Evolutionary conservation across 2,797 vertebrate species (phyloP), one percentile per base, ranked within the genome.

Genomic region (Chelon labrosus): DNA sequence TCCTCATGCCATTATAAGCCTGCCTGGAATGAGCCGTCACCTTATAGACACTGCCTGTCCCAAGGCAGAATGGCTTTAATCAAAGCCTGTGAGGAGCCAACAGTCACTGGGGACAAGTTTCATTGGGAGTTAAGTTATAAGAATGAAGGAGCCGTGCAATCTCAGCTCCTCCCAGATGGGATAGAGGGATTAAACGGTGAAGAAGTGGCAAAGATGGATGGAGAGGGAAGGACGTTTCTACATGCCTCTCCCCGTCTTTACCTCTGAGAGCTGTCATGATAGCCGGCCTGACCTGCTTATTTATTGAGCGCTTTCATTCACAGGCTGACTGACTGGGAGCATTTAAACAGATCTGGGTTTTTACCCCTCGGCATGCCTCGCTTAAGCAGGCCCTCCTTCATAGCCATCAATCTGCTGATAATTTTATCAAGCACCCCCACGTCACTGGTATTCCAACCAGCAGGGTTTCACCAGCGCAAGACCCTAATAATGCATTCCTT

Each of bases 61-160:
- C 82, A 87, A 77, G 85, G 89, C 82, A 70, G 82, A 90, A 80
- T 70, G 69, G 71, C 70, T 91, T 90, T 90, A 89, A 93, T 92
- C 88, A 93, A 88, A 88, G 83, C 81, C 80, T 85, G 83, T 55
- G 77, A 90, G 82, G 70, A 86, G 77, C 77, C 83, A 67, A 58
- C 77, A 84, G 86, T 87, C 91, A 81, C 88, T 19, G 47, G 87
- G 85, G 89, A 91, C 83, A 70, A 73, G 83, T 90, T 87, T 76
- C 78, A 77, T 75, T 79, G 69, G 72, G 77, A 83, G 85, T 87
- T 80, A 83, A 78, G 84, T 89, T 88, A 84, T 84, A 85, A 82
- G 75, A 87, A 82, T 62, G 82, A 84, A 73, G 73, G 70, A 67
- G 55, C 59, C 37, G 16, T 53, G 65, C 80, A 84, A 83, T 74